Evolutionary conservation across 92 coral and sea anemone species (phyloP), one percentile per base, ranked within the genome.

Genomic region (Umimayanthus kanabou): DNA sequence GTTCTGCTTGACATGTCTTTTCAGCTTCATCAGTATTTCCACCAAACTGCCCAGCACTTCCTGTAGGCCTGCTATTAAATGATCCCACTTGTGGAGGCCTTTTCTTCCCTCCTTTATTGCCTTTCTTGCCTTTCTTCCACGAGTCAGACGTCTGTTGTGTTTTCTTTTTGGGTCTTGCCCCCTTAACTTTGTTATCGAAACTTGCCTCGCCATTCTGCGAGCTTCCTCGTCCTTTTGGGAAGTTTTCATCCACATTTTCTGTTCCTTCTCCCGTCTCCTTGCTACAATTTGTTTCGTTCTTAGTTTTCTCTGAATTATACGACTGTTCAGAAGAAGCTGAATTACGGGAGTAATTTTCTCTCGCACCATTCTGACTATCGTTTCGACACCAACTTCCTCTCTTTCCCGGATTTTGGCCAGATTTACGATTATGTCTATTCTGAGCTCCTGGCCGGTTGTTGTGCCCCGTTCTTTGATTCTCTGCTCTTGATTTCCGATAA

Each of bases 51-150:
- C 28, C 40, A 7, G 53, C 11, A 75, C 50, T n/a, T 39, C 23
- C 76, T 28, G 39, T 71, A 16, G 76, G 22, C 39, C 18, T 71
- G 20, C 76, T 9, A 71, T 71, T n/a, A 71, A 29, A 71, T 33
- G 76, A 10, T 26, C 76, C 26, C 23, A 20, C 25, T 30, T 69
- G 78, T 7, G 29, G n/a, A 9, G 74, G 47, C 58, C n/a, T 70
- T 70, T 83, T 83, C 64, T 83, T 83, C n/a, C 79, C 45, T 45
- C 87, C 76, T 43, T 71, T 83, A 1, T 70, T 83, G 18, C 78
- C 26, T 69, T 82, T 82, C 58, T 82, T 82, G 42, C 78, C 78
- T 70, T 47, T 83, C 23, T 49, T 50, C 87, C 87, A 83, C 14
- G 79, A 53, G 20, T 83, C 40, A 0, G 87, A 45, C 25, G 87